Evolutionary conservation across 1,140 invertebrate genomes (phyloP), one percentile per base, ranked within the genome.

Genomic region (Panagrolaimus sp.): DNA sequence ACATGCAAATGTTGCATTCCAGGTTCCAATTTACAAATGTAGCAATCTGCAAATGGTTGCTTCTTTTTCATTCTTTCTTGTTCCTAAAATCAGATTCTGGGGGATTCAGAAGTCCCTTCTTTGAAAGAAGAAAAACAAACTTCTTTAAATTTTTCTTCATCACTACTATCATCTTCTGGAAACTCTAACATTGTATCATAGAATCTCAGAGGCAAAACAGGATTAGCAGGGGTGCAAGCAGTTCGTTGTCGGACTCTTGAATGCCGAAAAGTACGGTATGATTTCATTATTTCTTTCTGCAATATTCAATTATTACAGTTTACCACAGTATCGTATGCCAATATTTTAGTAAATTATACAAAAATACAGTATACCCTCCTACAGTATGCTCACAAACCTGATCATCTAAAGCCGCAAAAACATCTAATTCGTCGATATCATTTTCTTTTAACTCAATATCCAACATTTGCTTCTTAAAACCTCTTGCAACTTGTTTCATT

Each of bases 1-100:
- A 69, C 68, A 47, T 69, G 68, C n/a, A 69, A 44, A 24, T 69
- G 68, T 38, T 69, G 68, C 7, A n/a, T 69, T 1, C 68, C 68
- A 7, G 68, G 68, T 9, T 69, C 38, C 12, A n/a, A 38, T 44
- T 43, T 21, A 43, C 68, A 69, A n/a, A 69, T 24, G 15, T 32
- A 64, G 38, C 68, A 69, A 14, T 32, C 68, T 1, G 68, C 32
- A 66, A 68, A 69, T 1, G 68, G 68, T 43, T 69, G 32, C 21
- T 64, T 67, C 45, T 26, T 63, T 47, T 69, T 64, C 24, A 28
- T 5, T 10, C 47, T n/a, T 46, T 69, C 55, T 69, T 32, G 32
- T 15, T 28, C 63, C 44, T 47, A n/a, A n/a, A n/a, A n/a, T n/a
- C n/a, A n/a, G n/a, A n/a, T n/a, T n/a, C n/a, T n/a, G n/a, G n/a